Evolutionary conservation across 2,113 vertebrate genomes (phyloP).

Genomic region (Corapipo altera): DNA sequence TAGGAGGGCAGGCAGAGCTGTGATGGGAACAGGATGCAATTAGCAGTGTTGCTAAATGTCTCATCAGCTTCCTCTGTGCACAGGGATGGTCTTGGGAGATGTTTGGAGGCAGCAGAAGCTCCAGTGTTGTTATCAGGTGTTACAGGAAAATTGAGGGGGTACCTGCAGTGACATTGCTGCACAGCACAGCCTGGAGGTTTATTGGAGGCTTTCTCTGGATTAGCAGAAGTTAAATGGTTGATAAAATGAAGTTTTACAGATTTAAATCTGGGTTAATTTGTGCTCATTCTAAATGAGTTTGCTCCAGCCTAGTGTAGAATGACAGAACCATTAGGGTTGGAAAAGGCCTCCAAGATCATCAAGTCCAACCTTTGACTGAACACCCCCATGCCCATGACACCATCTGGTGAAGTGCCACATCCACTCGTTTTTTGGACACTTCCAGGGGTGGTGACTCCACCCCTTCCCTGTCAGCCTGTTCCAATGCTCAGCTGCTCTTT

Average conservation of each 20-base stretch:
- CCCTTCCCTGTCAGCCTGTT: neutral
- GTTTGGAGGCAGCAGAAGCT: neutral
- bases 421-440: neutral
- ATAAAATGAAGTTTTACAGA: neutral
- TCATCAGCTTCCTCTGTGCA: neutral
- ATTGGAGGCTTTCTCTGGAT: neutral
- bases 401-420: neutral
- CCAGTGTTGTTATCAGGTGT: neutral
- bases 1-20: neutral
- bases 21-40: neutral
- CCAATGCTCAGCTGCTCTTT: neutral
- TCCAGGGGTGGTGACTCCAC: neutral
- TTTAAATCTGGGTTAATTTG: neutral
- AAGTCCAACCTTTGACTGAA: neutral
- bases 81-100: neutral
- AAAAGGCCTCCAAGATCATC: neutral
- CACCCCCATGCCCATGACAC: neutral
- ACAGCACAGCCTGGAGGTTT: neutral
- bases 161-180: neutral
- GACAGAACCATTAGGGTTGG: neutral
- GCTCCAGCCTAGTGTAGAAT: neutral
- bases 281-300: neutral
- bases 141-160: rapidly evolving
- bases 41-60: neutral
- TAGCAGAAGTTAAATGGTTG: neutral